Base-by-base conservation (phyloP, 1,140 invertebrate genomes). In the Dendrolimus punctatus region DNA sequence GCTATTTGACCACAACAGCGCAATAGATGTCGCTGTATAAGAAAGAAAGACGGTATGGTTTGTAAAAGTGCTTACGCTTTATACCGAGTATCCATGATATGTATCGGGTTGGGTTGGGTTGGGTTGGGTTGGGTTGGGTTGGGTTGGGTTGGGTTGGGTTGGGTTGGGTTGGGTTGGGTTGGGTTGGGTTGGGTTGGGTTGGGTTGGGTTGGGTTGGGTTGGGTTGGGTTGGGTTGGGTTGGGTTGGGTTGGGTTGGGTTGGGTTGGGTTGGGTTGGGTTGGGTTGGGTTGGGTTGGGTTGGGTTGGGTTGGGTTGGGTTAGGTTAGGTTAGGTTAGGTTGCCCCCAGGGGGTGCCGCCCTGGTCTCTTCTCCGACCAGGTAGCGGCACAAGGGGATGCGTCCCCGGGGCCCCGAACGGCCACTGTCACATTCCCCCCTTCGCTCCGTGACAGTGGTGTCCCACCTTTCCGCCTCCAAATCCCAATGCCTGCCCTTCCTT, bases 21-120 rank as follows among this genome's bases (percentile, higher is more conserved):
- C 23, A 2, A 23, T 23, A 23, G 23, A 2, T 23, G 46, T 47
- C 36, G 8, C n/a, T n/a, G n/a, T n/a, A n/a, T n/a, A n/a, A n/a
- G n/a, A n/a, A n/a, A n/a, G n/a, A n/a, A n/a, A n/a, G n/a, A n/a
- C n/a, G 46, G 46, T 47, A 39, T 2, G 46, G 46, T 47, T 47
- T n/a, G n/a, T n/a, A n/a, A n/a, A n/a, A n/a, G n/a, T n/a, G n/a
- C n/a, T n/a, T n/a, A n/a, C n/a, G n/a, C n/a, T n/a, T n/a, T n/a
- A n/a, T n/a, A n/a, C n/a, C n/a, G n/a, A n/a, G n/a, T n/a, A n/a
- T n/a, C n/a, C n/a, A n/a, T n/a, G n/a, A n/a, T n/a, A n/a, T n/a
- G n/a, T n/a, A n/a, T n/a, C n/a, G 8, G 46, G 46, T 47, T 47
- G 8, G 46, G 46, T 47, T 47, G 8, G 46, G 46, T 47, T 47